These are phyloP conservation scores for Tautogolabrus adspersus DNA, from an alignment of 2,113 vertebrate genomes.

Conservation along the genomic window DNA sequence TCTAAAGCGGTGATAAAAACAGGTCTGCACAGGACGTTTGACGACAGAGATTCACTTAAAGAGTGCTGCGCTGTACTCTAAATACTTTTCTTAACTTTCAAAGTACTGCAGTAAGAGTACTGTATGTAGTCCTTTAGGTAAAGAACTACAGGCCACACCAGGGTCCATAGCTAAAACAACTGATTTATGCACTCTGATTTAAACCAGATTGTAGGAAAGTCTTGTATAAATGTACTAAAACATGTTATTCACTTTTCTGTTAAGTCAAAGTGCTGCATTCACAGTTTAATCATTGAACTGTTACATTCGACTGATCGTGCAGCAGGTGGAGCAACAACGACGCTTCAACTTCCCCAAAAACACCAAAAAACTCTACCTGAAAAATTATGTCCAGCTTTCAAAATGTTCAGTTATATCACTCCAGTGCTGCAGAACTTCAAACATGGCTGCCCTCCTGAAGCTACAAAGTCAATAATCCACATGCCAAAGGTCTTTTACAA, in stretches of 20 bases:
- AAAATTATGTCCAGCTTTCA: not conserved
- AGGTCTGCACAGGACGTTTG: not conserved
- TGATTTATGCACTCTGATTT: not conserved
- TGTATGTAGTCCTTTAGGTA: too few relatives aligned
- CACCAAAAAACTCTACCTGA: too few relatives aligned
- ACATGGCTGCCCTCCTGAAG: conserved; percentile 49
- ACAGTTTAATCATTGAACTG: not conserved
- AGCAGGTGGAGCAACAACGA: not conserved
- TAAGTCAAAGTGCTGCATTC: not conserved
- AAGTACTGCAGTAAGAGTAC: too few relatives aligned
- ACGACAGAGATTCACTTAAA: too few relatives aligned
- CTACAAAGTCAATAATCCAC: conserved; percentile 66
- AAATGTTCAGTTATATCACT: not conserved
- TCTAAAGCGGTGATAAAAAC: not conserved
- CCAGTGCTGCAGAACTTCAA: conserved; percentile 36
- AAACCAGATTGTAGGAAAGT: too few relatives aligned
- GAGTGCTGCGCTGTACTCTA: too few relatives aligned
- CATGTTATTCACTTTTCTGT: not conserved
- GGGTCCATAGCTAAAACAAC: too few relatives aligned
- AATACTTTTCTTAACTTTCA: too few relatives aligned
- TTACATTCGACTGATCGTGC: not conserved
- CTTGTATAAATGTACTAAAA: too few relatives aligned
- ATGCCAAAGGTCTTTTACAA: conserved; percentile 61
- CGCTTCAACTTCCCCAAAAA: not conserved
- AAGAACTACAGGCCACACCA: too few relatives aligned